Percentiles rank a stretch among this genome's conserved stretches.
These are phyloP conservation scores for Pogonognathellus flavescens DNA, from an alignment of 1,140 invertebrate species.

Conservation along the genomic window DNA sequence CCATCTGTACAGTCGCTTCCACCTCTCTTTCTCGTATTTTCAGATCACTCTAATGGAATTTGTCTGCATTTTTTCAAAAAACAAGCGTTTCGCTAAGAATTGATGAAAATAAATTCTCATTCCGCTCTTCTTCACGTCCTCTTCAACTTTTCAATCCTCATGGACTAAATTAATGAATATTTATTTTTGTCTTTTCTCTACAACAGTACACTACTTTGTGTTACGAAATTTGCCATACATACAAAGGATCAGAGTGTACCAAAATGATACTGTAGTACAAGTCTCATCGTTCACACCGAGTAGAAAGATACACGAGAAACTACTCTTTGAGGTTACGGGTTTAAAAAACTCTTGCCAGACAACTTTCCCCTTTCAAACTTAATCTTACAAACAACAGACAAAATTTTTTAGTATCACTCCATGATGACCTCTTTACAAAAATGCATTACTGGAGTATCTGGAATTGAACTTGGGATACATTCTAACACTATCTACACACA, in stretches of 20 bases:
- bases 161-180: slow-evolving; percentile 64
- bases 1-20: background rate
- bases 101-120: slow-evolving; percentile 63
- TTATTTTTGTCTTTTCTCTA: slow-evolving; percentile 54
- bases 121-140: slow-evolving; percentile 55
- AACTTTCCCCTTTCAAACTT: no score
- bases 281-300: no score
- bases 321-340: no score
- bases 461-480: background rate
- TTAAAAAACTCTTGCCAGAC: no score
- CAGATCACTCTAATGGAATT: slow-evolving; percentile 61
- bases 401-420: no score
- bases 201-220: background rate
- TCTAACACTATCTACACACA: no score
- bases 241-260: background rate
- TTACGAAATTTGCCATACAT: background rate
- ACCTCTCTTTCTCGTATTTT: slow-evolving; percentile 48
- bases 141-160: slow-evolving; percentile 61
- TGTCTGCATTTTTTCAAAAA: slow-evolving; percentile 55
- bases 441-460: background rate
- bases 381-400: no score
- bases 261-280: background rate
- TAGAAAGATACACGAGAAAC: no score
- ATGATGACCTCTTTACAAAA: no score
- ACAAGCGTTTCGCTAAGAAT: slow-evolving; percentile 37